These are phyloP conservation scores for Takifugu bimaculatus DNA, from an alignment of 2,113 vertebrate genomes.

Conservation along the genomic window DNA sequence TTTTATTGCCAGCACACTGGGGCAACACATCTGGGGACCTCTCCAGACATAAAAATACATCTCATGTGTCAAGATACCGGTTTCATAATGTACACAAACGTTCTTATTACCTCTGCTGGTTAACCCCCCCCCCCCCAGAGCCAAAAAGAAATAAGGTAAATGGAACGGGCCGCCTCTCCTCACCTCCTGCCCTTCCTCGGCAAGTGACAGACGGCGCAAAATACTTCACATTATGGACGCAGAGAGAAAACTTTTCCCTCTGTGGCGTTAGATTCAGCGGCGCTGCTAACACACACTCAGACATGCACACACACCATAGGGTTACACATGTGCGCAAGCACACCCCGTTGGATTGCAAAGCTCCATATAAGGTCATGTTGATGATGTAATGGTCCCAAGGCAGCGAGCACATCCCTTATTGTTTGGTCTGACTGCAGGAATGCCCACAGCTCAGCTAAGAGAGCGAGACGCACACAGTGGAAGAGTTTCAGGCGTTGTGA, in stretches of 20 bases:
- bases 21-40: no score
- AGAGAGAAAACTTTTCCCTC: slow-evolving; percentile 38
- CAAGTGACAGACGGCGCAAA: slow-evolving; percentile 37
- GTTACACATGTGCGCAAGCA: slow-evolving; percentile 36
- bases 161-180: slow-evolving; percentile 35
- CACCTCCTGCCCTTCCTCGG: slow-evolving; percentile 51
- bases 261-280: not conserved
- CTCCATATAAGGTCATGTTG: slow-evolving; percentile 89
- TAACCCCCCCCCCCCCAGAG: not conserved
- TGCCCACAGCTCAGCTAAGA: slow-evolving; percentile 77
- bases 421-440: slow-evolving; percentile 86
- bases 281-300: not conserved
- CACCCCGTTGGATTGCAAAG: slow-evolving; percentile 76
- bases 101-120: slow-evolving; percentile 16
- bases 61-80: no score
- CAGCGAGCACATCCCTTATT: slow-evolving; percentile 89
- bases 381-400: slow-evolving; percentile 94
- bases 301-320: slow-evolving; percentile 10
- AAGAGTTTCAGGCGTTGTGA: slow-evolving; percentile 43
- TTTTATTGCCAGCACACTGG: no score
- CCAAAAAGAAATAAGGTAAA: slow-evolving; percentile 27
- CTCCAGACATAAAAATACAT: no score
- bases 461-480: slow-evolving; percentile 43
- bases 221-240: slow-evolving; percentile 63
- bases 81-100: not conserved